phyloP scores from a whole-genome alignment of 2,797 vertebrate species.

The Squalus acanthias region DNA sequence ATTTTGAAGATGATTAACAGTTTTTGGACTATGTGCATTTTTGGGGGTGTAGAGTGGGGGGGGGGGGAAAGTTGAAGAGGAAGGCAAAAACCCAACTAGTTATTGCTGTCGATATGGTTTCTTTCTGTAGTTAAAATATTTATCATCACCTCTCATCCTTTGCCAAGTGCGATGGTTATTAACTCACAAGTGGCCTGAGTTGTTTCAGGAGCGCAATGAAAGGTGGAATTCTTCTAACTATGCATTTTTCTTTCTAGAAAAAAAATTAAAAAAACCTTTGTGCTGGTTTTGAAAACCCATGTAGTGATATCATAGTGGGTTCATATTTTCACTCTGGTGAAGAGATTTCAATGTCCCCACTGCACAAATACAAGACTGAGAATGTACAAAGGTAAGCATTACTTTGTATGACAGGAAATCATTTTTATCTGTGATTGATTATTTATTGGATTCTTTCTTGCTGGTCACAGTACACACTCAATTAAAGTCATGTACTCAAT shows the following conservation, averaged over 20 bases:
- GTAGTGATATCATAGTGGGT: background rate
- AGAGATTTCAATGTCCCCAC: background rate
- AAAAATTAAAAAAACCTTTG: background rate
- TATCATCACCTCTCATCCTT: background rate
- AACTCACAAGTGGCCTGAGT: background rate
- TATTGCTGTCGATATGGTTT: background rate
- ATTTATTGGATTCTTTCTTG: background rate
- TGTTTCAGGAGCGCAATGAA: background rate
- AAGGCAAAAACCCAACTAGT: background rate
- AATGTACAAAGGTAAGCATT: background rate
- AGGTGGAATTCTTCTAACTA: background rate
- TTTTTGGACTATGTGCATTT: background rate
- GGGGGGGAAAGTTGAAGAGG: background rate
- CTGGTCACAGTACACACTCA: background rate
- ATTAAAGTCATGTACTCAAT: background rate
- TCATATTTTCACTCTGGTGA: background rate
- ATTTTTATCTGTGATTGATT: background rate
- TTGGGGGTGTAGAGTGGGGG: background rate
- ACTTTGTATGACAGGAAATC: background rate
- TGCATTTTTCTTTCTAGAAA: slow-evolving; percentile 9
- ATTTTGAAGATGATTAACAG: background rate
- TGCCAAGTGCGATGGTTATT: background rate
- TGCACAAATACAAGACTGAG: background rate
- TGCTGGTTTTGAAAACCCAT: background rate
- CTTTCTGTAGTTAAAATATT: background rate